phyloP scores from a whole-genome alignment of 2,113 vertebrate species.

The Spea multiplicata region DNA sequence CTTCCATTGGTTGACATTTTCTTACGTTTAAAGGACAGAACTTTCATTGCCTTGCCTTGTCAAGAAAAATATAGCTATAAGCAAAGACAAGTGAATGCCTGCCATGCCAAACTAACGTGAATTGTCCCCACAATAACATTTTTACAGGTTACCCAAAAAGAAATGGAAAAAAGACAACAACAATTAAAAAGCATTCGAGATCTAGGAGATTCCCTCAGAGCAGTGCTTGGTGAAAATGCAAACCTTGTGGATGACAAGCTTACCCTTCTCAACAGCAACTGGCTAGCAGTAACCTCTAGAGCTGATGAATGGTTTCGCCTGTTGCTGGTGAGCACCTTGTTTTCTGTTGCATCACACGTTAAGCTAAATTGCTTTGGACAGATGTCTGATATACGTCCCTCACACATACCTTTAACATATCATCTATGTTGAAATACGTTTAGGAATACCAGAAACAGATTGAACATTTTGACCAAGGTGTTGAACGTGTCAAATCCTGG shows the following conservation, averaged over 20 bases:
- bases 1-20: too few relatives aligned
- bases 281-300: slow-evolving; percentile 93
- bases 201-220: slow-evolving; percentile 83
- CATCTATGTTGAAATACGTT: background rate
- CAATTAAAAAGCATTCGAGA: slow-evolving; percentile 84
- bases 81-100: background rate
- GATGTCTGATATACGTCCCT: too few relatives aligned
- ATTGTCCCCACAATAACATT: background rate
- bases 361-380: too few relatives aligned
- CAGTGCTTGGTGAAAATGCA: slow-evolving; percentile 77
- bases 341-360: background rate
- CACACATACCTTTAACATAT: too few relatives aligned
- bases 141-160: slow-evolving; percentile 78
- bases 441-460: slow-evolving; percentile 95
- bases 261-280: slow-evolving; percentile 91
- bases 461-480: slow-evolving; percentile 84
- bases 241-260: slow-evolving; percentile 90
- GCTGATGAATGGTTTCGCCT: slow-evolving; percentile 93
- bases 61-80: background rate
- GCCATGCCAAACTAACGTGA: background rate
- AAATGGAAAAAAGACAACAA: slow-evolving; percentile 77
- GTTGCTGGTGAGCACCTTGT: slow-evolving; percentile 75
- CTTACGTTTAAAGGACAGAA: too few relatives aligned
- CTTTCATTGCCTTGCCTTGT: too few relatives aligned
- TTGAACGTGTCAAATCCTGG: slow-evolving; percentile 87